These are phyloP conservation scores for Cerastoderma edule DNA, from an alignment of 2,888 invertebrate genomes.

Conservation along the genomic window DNA sequence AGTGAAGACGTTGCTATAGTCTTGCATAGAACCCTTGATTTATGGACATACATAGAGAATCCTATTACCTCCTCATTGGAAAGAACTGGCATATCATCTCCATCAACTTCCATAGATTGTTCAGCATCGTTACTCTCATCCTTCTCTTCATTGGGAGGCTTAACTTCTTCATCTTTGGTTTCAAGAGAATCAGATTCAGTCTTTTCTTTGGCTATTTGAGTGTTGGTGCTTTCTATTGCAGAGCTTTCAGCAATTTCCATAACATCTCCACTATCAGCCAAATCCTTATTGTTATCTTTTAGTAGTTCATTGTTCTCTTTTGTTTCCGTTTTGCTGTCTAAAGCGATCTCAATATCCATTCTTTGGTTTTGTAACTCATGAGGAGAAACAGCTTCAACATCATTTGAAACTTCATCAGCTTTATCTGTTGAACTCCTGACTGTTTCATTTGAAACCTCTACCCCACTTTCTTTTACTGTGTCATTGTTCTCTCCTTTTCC, in stretches of 20 bases:
- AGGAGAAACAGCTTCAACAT: not conserved
- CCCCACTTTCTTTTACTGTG: no score
- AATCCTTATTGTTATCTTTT: not conserved
- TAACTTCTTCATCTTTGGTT: not conserved
- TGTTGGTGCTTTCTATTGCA: no score
- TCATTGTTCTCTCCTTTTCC: no score
- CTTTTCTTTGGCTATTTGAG: no score
- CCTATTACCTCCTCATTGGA: no score
- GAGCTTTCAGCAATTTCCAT: not conserved
- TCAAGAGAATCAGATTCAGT: not conserved
- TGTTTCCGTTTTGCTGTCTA: no score
- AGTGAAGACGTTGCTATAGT: no score
- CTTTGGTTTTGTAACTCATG: not conserved
- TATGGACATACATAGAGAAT: no score
- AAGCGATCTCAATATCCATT: no score
- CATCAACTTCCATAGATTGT: no score
- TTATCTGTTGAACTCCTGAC: not conserved
- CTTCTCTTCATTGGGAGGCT: not conserved
- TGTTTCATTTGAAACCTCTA: not conserved
- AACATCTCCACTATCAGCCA: not conserved
- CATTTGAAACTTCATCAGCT: not conserved
- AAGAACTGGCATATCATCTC: no score
- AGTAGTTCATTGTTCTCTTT: not conserved
- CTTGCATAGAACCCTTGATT: no score
- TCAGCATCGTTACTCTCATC: not conserved